Percentiles rank a stretch among this genome's conserved stretches.
Conservation (phyloP, 2,888 invertebrate species). For the Xestia xanthographa region DNA sequence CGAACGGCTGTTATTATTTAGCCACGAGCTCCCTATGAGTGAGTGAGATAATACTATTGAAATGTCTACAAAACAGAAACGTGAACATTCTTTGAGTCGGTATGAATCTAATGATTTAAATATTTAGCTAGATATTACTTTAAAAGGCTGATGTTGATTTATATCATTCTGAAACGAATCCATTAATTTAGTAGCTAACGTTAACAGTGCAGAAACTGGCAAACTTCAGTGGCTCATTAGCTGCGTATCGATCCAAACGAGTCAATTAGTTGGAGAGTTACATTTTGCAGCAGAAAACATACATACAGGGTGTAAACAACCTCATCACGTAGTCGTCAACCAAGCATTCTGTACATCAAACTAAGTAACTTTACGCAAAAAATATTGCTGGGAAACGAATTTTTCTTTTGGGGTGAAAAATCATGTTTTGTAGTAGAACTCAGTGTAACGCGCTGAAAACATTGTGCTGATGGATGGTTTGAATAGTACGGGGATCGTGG, state of each 20-base stretch:
- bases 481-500: too few relatives aligned
- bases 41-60: background rate
- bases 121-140: background rate
- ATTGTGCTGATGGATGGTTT: too few relatives aligned
- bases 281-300: background rate
- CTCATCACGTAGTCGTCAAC: too few relatives aligned
- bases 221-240: constrained; percentile 38
- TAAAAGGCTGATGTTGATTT: background rate
- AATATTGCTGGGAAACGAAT: too few relatives aligned
- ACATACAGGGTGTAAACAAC: too few relatives aligned
- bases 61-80: background rate
- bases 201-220: constrained; percentile 29
- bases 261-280: background rate
- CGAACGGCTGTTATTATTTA: too few relatives aligned
- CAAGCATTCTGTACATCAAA: too few relatives aligned
- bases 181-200: background rate
- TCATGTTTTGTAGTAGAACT: too few relatives aligned
- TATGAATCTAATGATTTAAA: background rate
- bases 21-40: too few relatives aligned
- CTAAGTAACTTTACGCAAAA: too few relatives aligned
- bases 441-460: too few relatives aligned
- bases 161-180: background rate
- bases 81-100: background rate
- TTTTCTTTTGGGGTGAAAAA: too few relatives aligned
- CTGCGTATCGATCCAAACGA: constrained; percentile 21